Evolutionary conservation across 2,888 invertebrate species (phyloP), one percentile per base, ranked within the genome.

Genomic region (Phyto melanocephala): DNA sequence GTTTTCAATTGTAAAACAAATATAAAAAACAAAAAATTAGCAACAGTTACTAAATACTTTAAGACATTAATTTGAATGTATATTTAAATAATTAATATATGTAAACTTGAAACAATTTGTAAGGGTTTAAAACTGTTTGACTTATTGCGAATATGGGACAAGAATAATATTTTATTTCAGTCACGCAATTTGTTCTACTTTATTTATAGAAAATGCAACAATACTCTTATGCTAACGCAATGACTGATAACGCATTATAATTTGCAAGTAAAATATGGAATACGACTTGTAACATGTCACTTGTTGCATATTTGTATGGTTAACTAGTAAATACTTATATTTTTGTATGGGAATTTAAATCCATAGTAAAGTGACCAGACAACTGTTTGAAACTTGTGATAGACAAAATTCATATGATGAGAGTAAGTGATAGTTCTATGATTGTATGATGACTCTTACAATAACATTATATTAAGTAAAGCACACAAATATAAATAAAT

Each of bases 101-200:
- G 52, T 71, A 40, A 37, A 50, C 50, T 13, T 40, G 50, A 58
- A 68, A 33, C 20, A 56, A 50, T 71, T 76, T 62, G 62, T 33
- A 54, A 47, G 58, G 33, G 45, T 65, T 42, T 37, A 56, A 17
- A n/a, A 33, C 20, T n/a, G 11, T 47, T 50, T 35, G 60, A 54
- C 52, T 35, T 45, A 60, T 28, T 62, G 35, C 56, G 20, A 7
- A 72, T 40, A n/a, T n/a, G n/a, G n/a, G n/a, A n/a, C n/a, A 13
- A 37, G 1, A 7, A 62, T 45, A 17, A 60, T 71, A 24, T 58
- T 75, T 74, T 71, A 79, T 82, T 82, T 79, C 20, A 71, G 82
- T 82, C 82, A 82, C 79, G 79, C 79, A 79, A 75, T 82, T 75
- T 79, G 45, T 75, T 56, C 45, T 54, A 24, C 60, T n/a, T 20